A percentile compares a stretch with the other conserved stretches of the same genome.
phyloP scores from a whole-genome alignment of 2,888 invertebrate genomes.

The Agrochola litura region DNA sequence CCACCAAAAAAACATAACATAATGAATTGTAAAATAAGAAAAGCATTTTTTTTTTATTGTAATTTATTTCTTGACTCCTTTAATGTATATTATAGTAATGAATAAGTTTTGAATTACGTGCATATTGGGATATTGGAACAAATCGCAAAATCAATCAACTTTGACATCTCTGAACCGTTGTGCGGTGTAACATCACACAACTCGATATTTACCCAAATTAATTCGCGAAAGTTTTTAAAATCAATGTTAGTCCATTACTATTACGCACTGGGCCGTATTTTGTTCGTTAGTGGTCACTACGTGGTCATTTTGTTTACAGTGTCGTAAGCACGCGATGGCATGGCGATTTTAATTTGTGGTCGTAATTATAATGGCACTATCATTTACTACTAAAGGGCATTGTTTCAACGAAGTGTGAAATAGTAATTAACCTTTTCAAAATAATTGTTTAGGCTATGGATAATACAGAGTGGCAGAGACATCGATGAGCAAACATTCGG shows the following conservation, averaged over 20 bases:
- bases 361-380: slow-evolving; percentile 23
- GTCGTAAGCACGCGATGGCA: slow-evolving; percentile 47
- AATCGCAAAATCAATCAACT: not conserved
- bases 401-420: slow-evolving; percentile 25
- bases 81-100: too few species aligned
- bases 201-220: not conserved
- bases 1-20: too few species aligned
- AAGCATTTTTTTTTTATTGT: too few species aligned
- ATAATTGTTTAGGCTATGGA: slow-evolving; percentile 2
- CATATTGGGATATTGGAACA: too few species aligned
- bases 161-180: not conserved
- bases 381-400: slow-evolving; percentile 40
- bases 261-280: not conserved
- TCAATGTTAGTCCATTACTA: slow-evolving; percentile 21
- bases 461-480: too few species aligned
- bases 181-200: not conserved
- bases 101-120: too few species aligned
- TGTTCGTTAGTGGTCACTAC: slow-evolving; percentile 43
- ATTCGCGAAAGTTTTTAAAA: slow-evolving; percentile 15
- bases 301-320: slow-evolving; percentile 39
- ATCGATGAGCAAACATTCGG: too few species aligned
- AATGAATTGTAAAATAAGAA: too few species aligned
- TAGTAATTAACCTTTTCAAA: slow-evolving; percentile 31
- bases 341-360: slow-evolving; percentile 47
- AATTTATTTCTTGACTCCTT: too few species aligned